Evolutionary conservation across 2,113 vertebrate species (phyloP), one percentile per base, ranked within the genome.

Genomic region (Monopterus albus): DNA sequence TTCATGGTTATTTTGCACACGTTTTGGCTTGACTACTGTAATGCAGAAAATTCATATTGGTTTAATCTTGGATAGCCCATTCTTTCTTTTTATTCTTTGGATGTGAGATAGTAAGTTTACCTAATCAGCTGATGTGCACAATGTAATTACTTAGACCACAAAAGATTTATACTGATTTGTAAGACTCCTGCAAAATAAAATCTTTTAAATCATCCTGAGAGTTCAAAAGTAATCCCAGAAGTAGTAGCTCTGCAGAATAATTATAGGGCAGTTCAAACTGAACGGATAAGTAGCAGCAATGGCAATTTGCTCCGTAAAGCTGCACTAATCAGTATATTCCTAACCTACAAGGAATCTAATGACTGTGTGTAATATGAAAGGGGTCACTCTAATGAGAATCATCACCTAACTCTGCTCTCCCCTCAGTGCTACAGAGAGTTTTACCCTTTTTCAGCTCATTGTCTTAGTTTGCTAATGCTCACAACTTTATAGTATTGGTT

Each of bases 1-100:
- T 87, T 89, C 89, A 89, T 85, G 70, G 50, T 64, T 81, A 81
- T 84, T 81, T 79, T 81, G 78, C 82, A 84, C 85, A 86, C 70
- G n/a, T 56, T 82, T 82, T 88, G 84, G 88, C 82, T 2, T 1
- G 50, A 84, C 76, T 65, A 75, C 81, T 84, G 70, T 79, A 66
- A 68, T 13, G 26, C 56, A 40, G 45, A 60, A 43, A 46, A 68
- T 72, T 40, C 77, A 82, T 79, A 51, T 65, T 86, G 77, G 47
- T 83, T 87, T 77, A 68, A 76, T 89, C 75, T 78, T 12, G 14
- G 58, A 42, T 42, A 58, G 75, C 26, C 55, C 61, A 73, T 66
- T 51, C 61, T 36, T 42, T 78, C 20, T 64, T 57, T 65, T 78
- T 11, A 47, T 36, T 49, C 5, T 70, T 31, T 26, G 38, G 33